phyloP scores from a whole-genome alignment of 2,797 vertebrate species.

The Garrulus glandarius region DNA sequence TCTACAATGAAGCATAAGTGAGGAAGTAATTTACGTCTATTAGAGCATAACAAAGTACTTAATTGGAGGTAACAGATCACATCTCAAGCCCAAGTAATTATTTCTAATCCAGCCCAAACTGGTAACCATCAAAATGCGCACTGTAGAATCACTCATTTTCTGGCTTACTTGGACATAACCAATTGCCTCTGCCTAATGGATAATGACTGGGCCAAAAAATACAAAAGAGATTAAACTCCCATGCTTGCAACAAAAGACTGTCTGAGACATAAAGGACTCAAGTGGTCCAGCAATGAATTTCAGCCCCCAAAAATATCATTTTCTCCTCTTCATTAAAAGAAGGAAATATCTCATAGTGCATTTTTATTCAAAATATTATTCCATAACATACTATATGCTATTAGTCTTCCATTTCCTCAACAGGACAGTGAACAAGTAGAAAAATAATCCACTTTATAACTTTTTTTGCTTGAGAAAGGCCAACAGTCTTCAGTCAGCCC shows the following conservation, averaged over 20 bases:
- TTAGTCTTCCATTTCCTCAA: background rate
- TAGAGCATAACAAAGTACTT: background rate
- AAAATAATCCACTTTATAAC: background rate
- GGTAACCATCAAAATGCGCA: background rate
- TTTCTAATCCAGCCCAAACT: background rate
- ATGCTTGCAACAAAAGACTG: background rate
- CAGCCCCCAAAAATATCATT: background rate
- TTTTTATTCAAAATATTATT: background rate
- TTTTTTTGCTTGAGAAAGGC: background rate
- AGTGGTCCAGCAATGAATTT: background rate
- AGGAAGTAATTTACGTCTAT: background rate
- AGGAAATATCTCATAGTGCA: background rate
- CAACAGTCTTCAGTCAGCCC: background rate
- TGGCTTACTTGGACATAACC: background rate
- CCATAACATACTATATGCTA: background rate
- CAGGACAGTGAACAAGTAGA: background rate
- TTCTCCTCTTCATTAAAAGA: background rate
- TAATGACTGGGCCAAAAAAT: background rate
- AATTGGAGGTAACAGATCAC: background rate
- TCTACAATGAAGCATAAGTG: background rate
- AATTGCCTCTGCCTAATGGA: background rate
- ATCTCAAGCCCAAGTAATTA: background rate
- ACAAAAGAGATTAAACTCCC: background rate
- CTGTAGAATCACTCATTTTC: accelerated
- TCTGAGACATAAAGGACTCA: background rate